Conservation (phyloP, 64 coral and sea anemone species). For the Cladopsammia gracilis region DNA sequence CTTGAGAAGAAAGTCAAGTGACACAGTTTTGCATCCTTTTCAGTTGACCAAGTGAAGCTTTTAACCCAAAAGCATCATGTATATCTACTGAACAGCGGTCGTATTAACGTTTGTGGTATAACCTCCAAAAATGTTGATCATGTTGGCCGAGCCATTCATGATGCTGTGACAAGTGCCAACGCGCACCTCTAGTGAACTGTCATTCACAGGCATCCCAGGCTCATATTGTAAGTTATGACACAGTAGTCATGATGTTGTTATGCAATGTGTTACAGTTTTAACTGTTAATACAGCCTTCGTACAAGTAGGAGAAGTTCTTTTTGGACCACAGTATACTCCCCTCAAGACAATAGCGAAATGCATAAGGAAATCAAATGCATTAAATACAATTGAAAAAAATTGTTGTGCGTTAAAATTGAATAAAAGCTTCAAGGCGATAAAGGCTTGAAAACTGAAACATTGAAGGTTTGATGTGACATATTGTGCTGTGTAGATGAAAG, state of each 20-base stretch:
- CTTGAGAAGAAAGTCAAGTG: no score
- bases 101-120: slow-evolving; percentile 54
- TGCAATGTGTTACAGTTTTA: background rate
- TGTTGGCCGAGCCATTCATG: slow-evolving; percentile 46
- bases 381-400: no score
- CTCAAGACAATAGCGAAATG: background rate
- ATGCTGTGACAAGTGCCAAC: slow-evolving; percentile 3
- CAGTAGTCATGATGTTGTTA: background rate
- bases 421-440: no score
- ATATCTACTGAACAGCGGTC: slow-evolving; percentile 35
- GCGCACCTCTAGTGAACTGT: slow-evolving; percentile 35
- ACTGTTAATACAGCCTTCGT: background rate
- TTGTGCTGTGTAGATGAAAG: no score
- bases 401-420: no score
- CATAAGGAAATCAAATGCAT: background rate
- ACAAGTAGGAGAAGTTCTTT: background rate
- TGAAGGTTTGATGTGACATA: no score
- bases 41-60: slow-evolving; percentile 58
- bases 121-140: slow-evolving; percentile 52
- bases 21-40: background rate
- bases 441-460: no score
- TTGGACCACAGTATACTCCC: no score
- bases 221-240: background rate
- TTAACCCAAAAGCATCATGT: slow-evolving; percentile 65
- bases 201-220: background rate